These are phyloP conservation scores for Hirudo medicinalis DNA, from an alignment of 1,140 invertebrate species.

Conservation along the genomic window DNA sequence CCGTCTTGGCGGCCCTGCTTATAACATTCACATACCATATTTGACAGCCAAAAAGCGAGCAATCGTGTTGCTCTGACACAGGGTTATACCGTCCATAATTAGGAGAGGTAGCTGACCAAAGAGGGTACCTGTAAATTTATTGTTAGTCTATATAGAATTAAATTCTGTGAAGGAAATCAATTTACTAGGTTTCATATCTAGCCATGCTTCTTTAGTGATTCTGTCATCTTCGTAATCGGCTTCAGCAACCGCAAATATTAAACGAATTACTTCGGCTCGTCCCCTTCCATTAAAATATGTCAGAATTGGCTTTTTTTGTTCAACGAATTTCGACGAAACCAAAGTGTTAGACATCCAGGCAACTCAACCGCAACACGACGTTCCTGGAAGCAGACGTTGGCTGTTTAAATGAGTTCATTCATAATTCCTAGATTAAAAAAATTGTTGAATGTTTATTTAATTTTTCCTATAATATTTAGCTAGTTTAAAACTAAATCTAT, in stretches of 20 bases:
- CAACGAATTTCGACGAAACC: neutral
- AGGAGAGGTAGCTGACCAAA: conserved; percentile 25
- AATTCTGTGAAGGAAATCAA: neutral
- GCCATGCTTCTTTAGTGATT: conserved; percentile 29
- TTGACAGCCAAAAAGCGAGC: conserved; percentile 23
- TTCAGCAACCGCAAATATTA: conserved; percentile 31
- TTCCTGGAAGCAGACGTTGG: too few species aligned
- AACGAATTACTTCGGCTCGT: conserved; percentile 29
- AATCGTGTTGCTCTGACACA: conserved; percentile 21
- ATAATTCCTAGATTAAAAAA: too few species aligned
- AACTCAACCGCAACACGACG: too few species aligned
- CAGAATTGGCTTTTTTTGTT: conserved; percentile 19
- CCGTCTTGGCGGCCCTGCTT: neutral
- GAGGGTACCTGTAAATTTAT: conserved; percentile 18
- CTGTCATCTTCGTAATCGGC: conserved; percentile 31
- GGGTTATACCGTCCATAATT: conserved; percentile 21
- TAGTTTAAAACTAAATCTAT: too few species aligned
- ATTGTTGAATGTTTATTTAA: too few species aligned
- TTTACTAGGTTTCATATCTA: conserved; percentile 29
- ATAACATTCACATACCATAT: conserved; percentile 20
- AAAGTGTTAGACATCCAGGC: too few species aligned
- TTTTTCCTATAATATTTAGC: too few species aligned
- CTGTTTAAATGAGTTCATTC: too few species aligned
- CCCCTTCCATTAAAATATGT: conserved; percentile 32
- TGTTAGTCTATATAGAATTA: neutral